These are phyloP conservation scores for Tiphia femorata DNA, from an alignment of 2,888 invertebrate genomes.

Conservation along the genomic window DNA sequence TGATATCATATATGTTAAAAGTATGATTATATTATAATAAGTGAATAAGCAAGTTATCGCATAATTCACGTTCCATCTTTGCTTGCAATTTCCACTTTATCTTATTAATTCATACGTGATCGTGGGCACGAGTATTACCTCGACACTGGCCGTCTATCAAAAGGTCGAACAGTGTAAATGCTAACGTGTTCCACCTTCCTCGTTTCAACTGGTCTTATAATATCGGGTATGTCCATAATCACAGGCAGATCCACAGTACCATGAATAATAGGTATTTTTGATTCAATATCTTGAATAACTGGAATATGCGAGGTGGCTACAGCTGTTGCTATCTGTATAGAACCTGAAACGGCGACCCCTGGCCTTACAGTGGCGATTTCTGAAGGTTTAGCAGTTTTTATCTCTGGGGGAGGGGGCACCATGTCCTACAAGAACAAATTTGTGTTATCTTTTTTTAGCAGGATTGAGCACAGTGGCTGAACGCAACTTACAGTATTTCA, in stretches of 20 bases:
- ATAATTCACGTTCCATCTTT: too few relatives aligned
- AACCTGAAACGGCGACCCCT: slow-evolving; percentile 62
- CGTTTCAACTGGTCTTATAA: slow-evolving; percentile 52
- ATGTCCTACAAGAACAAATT: slow-evolving; percentile 54
- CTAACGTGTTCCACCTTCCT: slow-evolving; percentile 58
- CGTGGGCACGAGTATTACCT: slow-evolving; percentile 47
- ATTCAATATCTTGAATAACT: slow-evolving; percentile 62
- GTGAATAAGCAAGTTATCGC: too few relatives aligned
- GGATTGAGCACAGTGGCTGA: too few relatives aligned
- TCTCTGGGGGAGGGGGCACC: slow-evolving; percentile 59
- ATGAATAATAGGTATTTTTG: slow-evolving; percentile 65
- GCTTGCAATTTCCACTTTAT: too few relatives aligned
- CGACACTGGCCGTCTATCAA: slow-evolving; percentile 58
- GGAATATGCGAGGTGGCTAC: slow-evolving; percentile 64
- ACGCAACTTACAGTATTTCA: too few relatives aligned
- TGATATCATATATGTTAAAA: background rate
- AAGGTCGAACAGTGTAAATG: slow-evolving; percentile 62
- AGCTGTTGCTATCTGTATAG: slow-evolving; percentile 64
- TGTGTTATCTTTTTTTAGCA: background rate
- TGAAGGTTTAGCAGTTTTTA: slow-evolving; percentile 49
- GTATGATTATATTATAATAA: too few relatives aligned
- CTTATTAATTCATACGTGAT: too few relatives aligned
- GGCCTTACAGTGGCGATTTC: slow-evolving; percentile 60
- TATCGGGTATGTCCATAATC: slow-evolving; percentile 60
- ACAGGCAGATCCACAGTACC: slow-evolving; percentile 65